Evolutionary conservation across 2,797 vertebrate species (phyloP).

Genomic region (Florisuga fusca): DNA sequence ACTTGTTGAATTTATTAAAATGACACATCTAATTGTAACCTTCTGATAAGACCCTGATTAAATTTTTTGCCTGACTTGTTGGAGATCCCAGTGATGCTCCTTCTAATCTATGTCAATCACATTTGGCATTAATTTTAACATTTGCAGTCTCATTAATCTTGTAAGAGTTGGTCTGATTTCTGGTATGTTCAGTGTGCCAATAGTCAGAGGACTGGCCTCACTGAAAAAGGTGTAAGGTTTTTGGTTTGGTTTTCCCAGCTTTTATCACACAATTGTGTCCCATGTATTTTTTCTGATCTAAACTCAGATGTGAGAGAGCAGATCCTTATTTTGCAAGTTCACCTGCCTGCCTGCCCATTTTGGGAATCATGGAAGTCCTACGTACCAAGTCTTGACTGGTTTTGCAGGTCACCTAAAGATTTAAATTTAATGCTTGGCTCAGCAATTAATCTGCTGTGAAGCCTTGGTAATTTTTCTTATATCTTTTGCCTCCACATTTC

Average conservation of each 20-base stretch:
- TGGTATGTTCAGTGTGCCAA: not conserved
- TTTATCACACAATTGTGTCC: not conserved
- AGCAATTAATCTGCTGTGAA: not conserved
- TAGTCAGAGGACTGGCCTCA: not conserved
- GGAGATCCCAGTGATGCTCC: not conserved
- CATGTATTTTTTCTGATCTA: fast-evolving
- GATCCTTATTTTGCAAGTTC: not conserved
- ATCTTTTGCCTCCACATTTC: not conserved
- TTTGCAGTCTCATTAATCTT: not conserved
- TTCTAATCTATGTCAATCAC: not conserved
- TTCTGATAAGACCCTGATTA: slow-evolving; percentile 28
- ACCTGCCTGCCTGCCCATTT: not conserved
- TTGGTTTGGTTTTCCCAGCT: fast-evolving
- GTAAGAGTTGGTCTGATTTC: not conserved
- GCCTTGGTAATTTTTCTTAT: not conserved
- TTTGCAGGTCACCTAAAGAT: not conserved
- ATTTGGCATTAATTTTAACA: not conserved
- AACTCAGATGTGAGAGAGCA: not conserved
- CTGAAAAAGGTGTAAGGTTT: not conserved
- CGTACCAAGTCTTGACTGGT: not conserved
- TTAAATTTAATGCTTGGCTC: not conserved
- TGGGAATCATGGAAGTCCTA: not conserved
- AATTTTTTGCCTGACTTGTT: slow-evolving; percentile 30
- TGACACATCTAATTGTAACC: slow-evolving; percentile 21
- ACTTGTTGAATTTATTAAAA: not conserved